Conservation (phyloP, 1,140 invertebrate species). For the Drosophila ohnishii region DNA sequence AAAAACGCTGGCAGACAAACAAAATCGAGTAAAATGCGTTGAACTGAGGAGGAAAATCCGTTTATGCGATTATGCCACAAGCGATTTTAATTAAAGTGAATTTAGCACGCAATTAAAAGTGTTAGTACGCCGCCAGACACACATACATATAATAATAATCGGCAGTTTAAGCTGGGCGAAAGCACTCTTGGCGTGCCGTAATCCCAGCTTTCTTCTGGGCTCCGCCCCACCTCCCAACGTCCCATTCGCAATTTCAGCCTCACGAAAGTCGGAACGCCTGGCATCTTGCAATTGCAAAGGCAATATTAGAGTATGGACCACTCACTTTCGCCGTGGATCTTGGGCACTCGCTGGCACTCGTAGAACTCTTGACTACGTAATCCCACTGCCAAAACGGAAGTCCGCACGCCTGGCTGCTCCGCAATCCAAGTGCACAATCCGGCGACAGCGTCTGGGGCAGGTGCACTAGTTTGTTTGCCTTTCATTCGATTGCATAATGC, state of each 20-base stretch:
- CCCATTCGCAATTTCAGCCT: conserved; percentile 33
- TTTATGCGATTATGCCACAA: conserved; percentile 56
- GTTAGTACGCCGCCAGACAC: conserved; percentile 35
- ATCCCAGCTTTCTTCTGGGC: conserved; percentile 41
- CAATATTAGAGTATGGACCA: conserved; percentile 12
- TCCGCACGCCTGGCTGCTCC: conserved; percentile 66
- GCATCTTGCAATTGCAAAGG: conserved; percentile 48
- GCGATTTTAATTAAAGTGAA: conserved; percentile 75
- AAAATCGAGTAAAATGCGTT: conserved; percentile 70
- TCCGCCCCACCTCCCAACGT: conserved; percentile 10
- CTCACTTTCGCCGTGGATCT: conserved; percentile 57
- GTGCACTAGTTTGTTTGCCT: conserved; percentile 54
- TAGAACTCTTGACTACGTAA: conserved; percentile 73
- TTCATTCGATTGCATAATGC: conserved; percentile 55
- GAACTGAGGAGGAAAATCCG: conserved; percentile 43
- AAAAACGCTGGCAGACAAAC: conserved; percentile 47
- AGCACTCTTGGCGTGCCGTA: conserved; percentile 46
- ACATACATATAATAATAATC: conserved; percentile 32
- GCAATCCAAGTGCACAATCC: conserved; percentile 27
- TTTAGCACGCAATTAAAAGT: conserved; percentile 77
- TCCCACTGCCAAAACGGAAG: conserved; percentile 58
- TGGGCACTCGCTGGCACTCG: conserved; percentile 14
- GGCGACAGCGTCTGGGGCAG: conserved; percentile 41
- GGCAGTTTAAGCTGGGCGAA: conserved; percentile 30
- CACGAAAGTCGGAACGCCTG: conserved; percentile 24